A percentile compares a stretch with the other conserved stretches of the same genome.
Conservation (phyloP, 2,888 invertebrate genomes). For the Nysson spinosus region DNA sequence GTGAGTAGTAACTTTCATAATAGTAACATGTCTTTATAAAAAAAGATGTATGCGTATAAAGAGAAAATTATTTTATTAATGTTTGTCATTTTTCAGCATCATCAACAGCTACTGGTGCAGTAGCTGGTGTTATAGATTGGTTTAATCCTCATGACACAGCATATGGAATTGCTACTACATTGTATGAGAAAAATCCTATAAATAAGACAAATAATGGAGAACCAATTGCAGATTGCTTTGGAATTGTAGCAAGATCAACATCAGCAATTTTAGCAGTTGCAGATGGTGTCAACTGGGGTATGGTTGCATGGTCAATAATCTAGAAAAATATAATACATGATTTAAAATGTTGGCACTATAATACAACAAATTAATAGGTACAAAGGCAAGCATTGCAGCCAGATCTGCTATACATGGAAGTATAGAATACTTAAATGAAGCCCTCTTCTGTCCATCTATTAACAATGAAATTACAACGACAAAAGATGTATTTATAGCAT, state of each 20-base stretch:
- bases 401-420: conserved; percentile 91
- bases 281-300: conserved; percentile 95
- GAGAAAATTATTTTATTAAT: neutral
- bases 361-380: conserved; percentile 77
- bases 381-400: conserved; percentile 90
- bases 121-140: conserved; percentile 79
- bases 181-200: conserved; percentile 90
- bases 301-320: no score
- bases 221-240: conserved; percentile 93
- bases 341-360: conserved; percentile 3
- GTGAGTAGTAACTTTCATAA: conserved; percentile 64
- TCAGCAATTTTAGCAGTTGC: conserved; percentile 89
- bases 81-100: conserved; percentile 37
- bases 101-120: conserved; percentile 36
- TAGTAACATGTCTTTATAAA: no score
- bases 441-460: conserved; percentile 80
- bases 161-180: conserved; percentile 86
- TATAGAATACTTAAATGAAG: conserved; percentile 88
- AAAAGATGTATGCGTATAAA: no score
- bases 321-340: no score
- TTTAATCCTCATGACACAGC: conserved; percentile 80
- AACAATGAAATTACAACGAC: conserved; percentile 77
- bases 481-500: conserved; percentile 86
- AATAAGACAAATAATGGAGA: conserved; percentile 85
- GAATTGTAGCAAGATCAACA: conserved; percentile 85